These are phyloP conservation scores for Willisornis vidua DNA, from an alignment of 2,113 vertebrate genomes.

Conservation along the genomic window DNA sequence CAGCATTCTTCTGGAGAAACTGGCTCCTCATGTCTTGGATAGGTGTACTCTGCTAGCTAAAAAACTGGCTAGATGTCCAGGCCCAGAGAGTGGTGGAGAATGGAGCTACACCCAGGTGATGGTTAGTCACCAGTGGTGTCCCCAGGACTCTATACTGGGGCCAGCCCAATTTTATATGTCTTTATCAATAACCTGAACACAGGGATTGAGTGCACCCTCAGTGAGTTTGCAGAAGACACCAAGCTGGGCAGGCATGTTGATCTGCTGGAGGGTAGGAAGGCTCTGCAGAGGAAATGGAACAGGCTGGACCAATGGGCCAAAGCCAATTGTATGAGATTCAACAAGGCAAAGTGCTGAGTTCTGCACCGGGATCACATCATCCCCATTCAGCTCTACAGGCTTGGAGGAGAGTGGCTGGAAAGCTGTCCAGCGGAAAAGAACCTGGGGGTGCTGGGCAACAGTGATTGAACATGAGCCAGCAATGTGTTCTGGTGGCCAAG, in stretches of 20 bases:
- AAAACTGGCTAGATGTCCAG: accelerated
- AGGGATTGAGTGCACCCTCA: neutral
- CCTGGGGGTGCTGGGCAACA: accelerated
- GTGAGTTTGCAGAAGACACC: neutral
- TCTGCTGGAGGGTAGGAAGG: neutral
- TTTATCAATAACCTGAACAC: neutral
- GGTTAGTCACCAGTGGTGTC: neutral
- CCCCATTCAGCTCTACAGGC: neutral
- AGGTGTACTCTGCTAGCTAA: neutral
- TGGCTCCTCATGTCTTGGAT: neutral
- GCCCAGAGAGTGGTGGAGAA: neutral
- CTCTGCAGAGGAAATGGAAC: neutral
- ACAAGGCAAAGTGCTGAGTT: accelerated
- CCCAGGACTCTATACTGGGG: neutral
- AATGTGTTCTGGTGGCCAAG: neutral
- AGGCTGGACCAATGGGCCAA: accelerated
- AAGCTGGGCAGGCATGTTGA: accelerated
- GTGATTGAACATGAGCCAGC: neutral
- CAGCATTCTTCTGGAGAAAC: neutral
- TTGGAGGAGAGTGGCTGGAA: neutral
- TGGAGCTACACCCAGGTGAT: neutral
- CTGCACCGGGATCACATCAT: neutral
- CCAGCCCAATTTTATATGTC: neutral
- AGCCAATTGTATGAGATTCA: neutral
- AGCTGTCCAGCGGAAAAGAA: neutral